Evolutionary conservation across 2,113 vertebrate genomes (phyloP).

Genomic region (Macrotus californicus): DNA sequence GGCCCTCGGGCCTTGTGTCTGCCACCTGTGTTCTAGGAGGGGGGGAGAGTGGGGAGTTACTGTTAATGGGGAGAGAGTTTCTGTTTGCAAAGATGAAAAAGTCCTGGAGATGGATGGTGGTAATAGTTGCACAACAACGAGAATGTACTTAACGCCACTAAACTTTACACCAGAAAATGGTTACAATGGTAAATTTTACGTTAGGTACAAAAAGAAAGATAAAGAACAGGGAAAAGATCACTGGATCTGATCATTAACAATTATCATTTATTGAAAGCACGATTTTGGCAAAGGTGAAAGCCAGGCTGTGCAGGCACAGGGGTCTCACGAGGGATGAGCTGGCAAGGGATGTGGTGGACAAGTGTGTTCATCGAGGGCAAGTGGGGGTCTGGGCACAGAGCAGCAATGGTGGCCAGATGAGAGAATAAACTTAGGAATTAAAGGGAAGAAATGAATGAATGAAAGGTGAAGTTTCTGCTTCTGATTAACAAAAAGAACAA

Average conservation of each 20-base stretch:
- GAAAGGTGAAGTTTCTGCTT: background rate
- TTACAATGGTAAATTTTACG: background rate
- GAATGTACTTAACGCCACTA: background rate
- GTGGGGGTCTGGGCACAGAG: background rate
- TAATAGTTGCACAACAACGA: background rate
- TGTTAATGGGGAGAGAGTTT: background rate
- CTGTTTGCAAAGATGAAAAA: background rate
- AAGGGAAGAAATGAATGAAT: constrained; percentile 13
- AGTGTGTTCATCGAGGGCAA: background rate
- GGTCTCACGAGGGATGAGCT: background rate
- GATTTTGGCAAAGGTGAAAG: background rate
- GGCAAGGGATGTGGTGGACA: background rate
- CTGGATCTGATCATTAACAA: background rate
- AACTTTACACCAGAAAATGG: background rate
- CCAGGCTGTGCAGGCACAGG: background rate
- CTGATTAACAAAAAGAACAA: background rate
- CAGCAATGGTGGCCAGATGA: background rate
- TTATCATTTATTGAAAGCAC: background rate
- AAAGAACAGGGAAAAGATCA: background rate
- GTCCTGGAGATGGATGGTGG: background rate
- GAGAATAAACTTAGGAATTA: background rate
- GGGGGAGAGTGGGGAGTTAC: background rate
- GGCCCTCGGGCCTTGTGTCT: too few relatives aligned
- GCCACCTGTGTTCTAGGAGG: too few relatives aligned
- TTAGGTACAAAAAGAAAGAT: background rate